Conservation (phyloP, 2,113 vertebrate species). For the Dascyllus trimaculatus region DNA sequence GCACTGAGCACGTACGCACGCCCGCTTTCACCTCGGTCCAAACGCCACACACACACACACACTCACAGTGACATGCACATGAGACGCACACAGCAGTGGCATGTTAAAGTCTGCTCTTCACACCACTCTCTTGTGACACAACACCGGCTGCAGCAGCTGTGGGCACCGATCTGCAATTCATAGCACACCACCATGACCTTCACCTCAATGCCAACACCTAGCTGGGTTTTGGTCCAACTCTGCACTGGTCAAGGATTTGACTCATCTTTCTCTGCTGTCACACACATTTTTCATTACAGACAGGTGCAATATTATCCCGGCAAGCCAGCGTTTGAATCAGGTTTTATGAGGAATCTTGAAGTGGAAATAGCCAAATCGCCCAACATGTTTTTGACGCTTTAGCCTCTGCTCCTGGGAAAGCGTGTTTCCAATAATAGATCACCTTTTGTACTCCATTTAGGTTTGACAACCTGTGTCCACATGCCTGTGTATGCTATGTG, state of each 20-base stretch:
- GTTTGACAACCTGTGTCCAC: not conserved
- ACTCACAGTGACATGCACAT: conserved; percentile 25
- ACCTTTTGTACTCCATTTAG: not conserved
- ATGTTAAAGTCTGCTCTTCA: conserved; percentile 40
- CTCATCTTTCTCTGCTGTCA: conserved; percentile 4
- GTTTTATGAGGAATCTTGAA: not conserved
- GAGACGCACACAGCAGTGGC: conserved; percentile 13
- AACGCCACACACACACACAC: conserved; percentile 9
- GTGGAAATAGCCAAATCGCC: conserved; percentile 13
- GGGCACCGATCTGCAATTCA: conserved; percentile 52
- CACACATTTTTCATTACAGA: not conserved
- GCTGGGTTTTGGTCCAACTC: conserved; percentile 15
- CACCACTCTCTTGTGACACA: conserved; percentile 49
- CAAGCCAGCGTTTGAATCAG: conserved; percentile 13
- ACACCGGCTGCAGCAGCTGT: conserved; percentile 54
- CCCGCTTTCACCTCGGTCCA: not conserved
- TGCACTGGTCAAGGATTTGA: not conserved
- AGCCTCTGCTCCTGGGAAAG: not conserved
- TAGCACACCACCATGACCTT: conserved; percentile 50
- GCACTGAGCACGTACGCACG: conserved; percentile 33
- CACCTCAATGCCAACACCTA: conserved; percentile 51
- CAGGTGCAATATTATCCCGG: conserved; percentile 14
- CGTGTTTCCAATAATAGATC: conserved; percentile 6
- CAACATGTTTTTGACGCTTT: not conserved
- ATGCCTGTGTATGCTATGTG: conserved; percentile 6